phyloP scores from a whole-genome alignment of 2,888 invertebrate species.

The Romanomermis culicivorax region DNA sequence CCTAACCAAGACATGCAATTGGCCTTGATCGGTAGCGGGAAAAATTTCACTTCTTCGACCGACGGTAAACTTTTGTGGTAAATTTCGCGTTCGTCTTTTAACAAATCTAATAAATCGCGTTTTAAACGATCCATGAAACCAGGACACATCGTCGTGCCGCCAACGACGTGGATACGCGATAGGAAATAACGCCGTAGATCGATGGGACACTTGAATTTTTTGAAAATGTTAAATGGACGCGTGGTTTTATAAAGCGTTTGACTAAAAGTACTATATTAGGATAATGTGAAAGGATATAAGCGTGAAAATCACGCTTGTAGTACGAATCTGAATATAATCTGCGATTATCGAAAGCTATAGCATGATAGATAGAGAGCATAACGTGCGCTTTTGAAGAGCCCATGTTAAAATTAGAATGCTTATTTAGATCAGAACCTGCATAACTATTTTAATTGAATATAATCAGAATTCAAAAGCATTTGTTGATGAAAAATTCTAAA shows the following conservation, averaged over 20 bases:
- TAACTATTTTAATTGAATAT: no score
- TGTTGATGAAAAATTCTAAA: no score
- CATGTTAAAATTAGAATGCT: no score
- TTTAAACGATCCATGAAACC: slow-evolving; percentile 61
- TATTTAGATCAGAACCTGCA: no score
- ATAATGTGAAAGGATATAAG: not conserved
- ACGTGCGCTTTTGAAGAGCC: no score
- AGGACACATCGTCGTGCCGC: slow-evolving; percentile 59
- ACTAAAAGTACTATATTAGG: not conserved
- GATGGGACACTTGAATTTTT: slow-evolving; percentile 45
- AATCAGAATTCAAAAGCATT: no score
- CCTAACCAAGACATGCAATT: slow-evolving; percentile 73
- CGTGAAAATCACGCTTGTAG: no score
- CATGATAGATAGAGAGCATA: no score
- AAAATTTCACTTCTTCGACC: slow-evolving; percentile 51
- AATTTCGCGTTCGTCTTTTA: slow-evolving; percentile 35
- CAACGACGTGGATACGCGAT: slow-evolving; percentile 60
- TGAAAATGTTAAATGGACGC: not conserved
- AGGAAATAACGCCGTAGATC: slow-evolving; percentile 56
- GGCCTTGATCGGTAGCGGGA: slow-evolving; percentile 47
- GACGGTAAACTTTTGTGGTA: slow-evolving; percentile 38
- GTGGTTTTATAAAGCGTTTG: not conserved
- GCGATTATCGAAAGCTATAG: no score
- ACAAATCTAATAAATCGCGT: slow-evolving; percentile 47
- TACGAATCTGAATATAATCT: no score